Conservation (phyloP, 2,113 vertebrate species). For the Uria lomvia region DNA sequence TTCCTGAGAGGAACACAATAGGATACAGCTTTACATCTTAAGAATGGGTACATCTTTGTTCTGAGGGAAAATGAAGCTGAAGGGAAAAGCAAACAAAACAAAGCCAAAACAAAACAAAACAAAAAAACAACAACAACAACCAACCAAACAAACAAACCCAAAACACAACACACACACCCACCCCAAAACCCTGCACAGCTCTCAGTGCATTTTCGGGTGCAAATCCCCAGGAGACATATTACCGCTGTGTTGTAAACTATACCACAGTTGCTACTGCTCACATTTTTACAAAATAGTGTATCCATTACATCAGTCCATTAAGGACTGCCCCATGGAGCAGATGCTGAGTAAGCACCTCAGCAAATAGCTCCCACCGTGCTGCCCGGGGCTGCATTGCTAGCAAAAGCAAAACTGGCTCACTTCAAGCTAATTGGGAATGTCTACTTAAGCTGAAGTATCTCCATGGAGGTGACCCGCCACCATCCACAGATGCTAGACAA, state of each 20-base stretch:
- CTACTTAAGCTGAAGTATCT: not conserved
- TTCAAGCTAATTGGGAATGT: not conserved
- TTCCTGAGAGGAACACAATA: not conserved
- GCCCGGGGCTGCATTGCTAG: accelerated
- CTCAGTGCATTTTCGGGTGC: not conserved
- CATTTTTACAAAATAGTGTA: not conserved
- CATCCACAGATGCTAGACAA: not conserved
- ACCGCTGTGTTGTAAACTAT: not conserved
- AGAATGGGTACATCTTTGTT: not conserved
- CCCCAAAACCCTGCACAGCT: not conserved
- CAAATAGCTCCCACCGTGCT: not conserved
- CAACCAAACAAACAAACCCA: too few species aligned
- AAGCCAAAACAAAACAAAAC: not conserved
- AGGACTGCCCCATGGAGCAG: not conserved
- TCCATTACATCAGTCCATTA: not conserved
- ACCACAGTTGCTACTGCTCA: not conserved
- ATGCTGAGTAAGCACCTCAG: not conserved
- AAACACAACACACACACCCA: not conserved
- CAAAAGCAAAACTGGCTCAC: not conserved
- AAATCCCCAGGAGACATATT: not conserved
- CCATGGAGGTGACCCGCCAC: not conserved
- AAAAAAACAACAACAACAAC: not conserved
- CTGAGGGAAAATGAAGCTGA: not conserved
- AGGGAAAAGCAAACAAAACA: not conserved
- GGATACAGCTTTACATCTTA: not conserved